A percentile compares a stretch with the other conserved stretches of the same genome.
These are phyloP conservation scores for Corythornis vintsioides DNA, from an alignment of 2,113 vertebrate species.

Conservation along the genomic window DNA sequence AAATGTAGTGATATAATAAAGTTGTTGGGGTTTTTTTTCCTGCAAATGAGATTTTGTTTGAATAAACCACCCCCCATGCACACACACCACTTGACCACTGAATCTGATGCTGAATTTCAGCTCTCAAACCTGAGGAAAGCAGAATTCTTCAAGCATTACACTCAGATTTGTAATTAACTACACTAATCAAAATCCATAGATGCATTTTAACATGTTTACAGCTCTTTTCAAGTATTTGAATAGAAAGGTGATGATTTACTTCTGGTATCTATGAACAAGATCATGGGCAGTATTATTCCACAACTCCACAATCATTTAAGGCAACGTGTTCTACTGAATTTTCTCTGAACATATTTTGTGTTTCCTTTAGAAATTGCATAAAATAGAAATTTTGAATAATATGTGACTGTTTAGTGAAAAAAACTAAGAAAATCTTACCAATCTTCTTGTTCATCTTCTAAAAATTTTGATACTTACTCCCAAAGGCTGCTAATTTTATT, in stretches of 20 bases:
- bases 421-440: not conserved
- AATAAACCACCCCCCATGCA: fast-evolving
- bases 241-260: not conserved
- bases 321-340: not conserved
- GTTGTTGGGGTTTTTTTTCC: not conserved
- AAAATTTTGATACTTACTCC: not conserved
- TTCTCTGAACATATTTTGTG: not conserved
- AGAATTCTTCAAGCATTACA: not conserved
- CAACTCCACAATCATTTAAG: not conserved
- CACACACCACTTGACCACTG: not conserved
- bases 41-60: not conserved
- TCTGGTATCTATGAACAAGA: not conserved
- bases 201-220: not conserved
- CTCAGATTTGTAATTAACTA: not conserved
- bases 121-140: not conserved
- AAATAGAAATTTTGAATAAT: not conserved
- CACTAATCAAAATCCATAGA: not conserved
- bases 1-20: slow-evolving; percentile 6
- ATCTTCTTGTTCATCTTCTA: not conserved
- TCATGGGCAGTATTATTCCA: not conserved
- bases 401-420: not conserved
- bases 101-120: not conserved
- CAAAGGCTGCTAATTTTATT: not conserved
- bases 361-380: not conserved
- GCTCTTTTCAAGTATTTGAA: not conserved